These are phyloP conservation scores for Napeogenes inachia DNA, from an alignment of 2,888 invertebrate species.

Conservation along the genomic window DNA sequence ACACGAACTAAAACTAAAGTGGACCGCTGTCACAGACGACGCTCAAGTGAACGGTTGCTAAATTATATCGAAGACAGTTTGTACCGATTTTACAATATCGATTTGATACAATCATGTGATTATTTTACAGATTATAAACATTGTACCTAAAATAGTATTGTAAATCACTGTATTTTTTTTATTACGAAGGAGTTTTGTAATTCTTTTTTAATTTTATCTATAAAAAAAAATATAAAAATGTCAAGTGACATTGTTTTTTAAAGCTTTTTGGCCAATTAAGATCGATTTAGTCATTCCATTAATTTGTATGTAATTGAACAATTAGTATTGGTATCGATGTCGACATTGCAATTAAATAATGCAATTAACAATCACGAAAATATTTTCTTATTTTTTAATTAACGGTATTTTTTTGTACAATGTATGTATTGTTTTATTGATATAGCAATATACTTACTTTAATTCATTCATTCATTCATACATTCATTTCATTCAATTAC, in stretches of 20 bases:
- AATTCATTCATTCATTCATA: background rate
- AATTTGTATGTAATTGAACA: slow-evolving; percentile 18
- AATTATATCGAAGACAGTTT: slow-evolving; percentile 43
- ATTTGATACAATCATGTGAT: slow-evolving; percentile 43
- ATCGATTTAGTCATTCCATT: slow-evolving; percentile 9
- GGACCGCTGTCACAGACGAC: slow-evolving; percentile 8
- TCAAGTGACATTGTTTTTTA: too few relatives aligned
- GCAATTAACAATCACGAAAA: slow-evolving; percentile 14
- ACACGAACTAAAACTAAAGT: slow-evolving; percentile 6
- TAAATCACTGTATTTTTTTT: too few relatives aligned
- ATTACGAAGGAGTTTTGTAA: too few relatives aligned
- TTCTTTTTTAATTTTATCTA: too few relatives aligned
- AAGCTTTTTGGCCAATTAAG: slow-evolving; percentile 14
- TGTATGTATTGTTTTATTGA: too few relatives aligned
- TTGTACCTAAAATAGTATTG: too few relatives aligned
- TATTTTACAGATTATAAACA: slow-evolving; percentile 5
- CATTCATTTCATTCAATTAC: background rate
- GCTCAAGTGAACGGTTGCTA: slow-evolving; percentile 36
- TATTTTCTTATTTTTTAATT: slow-evolving; percentile 1
- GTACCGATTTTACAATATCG: slow-evolving; percentile 34
- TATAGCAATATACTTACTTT: too few relatives aligned
- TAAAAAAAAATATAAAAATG: too few relatives aligned
- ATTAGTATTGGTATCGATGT: slow-evolving; percentile 19
- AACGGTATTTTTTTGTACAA: too few relatives aligned
- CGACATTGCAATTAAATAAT: slow-evolving; percentile 15